These are phyloP conservation scores for Pseudorhiza aurosa DNA, from an alignment of 30 jellyfish, hydroid and myxozoan species.

Conservation along the genomic window DNA sequence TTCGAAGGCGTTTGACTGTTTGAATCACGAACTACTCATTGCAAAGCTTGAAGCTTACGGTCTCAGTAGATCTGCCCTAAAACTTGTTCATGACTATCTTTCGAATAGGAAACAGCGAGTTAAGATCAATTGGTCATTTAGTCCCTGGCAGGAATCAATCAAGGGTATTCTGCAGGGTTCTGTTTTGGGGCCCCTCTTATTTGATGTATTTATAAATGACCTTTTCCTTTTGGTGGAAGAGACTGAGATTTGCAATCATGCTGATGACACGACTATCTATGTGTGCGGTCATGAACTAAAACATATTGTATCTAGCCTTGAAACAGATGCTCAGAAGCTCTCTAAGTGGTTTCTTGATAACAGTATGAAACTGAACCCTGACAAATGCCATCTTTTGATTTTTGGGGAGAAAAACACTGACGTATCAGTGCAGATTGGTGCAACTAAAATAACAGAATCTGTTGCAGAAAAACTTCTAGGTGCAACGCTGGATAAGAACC, in stretches of 20 bases:
- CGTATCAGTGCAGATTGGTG: too few relatives aligned
- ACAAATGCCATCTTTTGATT: too few relatives aligned
- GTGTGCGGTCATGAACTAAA: background rate
- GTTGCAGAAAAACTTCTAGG: too few relatives aligned
- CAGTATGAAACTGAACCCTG: constrained; percentile 11
- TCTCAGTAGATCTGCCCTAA: constrained; percentile 18
- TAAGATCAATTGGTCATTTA: background rate
- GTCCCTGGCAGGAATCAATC: background rate
- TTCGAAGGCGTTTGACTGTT: constrained; percentile 15
- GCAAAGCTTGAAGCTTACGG: constrained; percentile 60
- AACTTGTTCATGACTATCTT: background rate
- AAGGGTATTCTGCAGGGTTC: constrained; percentile 15
- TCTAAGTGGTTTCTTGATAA: constrained; percentile 17
- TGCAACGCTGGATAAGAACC: too few relatives aligned
- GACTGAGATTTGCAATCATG: constrained; percentile 15
- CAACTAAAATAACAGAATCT: too few relatives aligned
- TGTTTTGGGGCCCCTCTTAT: constrained; percentile 42
- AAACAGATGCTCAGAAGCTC: constrained; percentile 11
- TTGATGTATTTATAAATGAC: background rate
- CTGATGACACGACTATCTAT: constrained; percentile 5
- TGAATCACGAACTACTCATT: constrained; percentile 26
- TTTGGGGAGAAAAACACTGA: constrained; percentile 1
- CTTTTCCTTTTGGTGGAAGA: background rate
- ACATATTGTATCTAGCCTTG: constrained; percentile 13
- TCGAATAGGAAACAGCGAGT: constrained; percentile 10